Evolutionary conservation across 2,113 vertebrate species (phyloP), one percentile per base, ranked within the genome.

Genomic region (Tychaedon coryphoeus): DNA sequence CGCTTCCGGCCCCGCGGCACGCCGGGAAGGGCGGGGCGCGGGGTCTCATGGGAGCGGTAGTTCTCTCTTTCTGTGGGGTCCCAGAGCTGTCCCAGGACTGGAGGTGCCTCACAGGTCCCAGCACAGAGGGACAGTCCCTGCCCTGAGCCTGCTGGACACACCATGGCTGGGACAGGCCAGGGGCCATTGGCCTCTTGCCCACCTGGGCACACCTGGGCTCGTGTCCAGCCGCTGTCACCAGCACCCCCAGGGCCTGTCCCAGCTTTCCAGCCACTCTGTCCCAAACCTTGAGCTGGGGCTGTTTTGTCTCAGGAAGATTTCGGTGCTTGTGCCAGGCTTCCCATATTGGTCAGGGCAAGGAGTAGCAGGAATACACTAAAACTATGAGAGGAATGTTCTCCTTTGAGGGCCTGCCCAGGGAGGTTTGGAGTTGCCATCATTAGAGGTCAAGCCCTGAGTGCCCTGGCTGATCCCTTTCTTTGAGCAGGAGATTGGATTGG

Each of bases 401-500:
- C 38, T 28, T 61, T 60, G 42, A 36, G 25, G 13, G 18, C 87
- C 40, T 40, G 40, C 40, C 40, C 43, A 48, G 19, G 16, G 16
- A 25, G 15, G 5, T 11, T 2, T 29, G 12, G 36, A 47, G 22
- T 26, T 2, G 0, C 22, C n/a, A 53, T 24, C 50, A n/a, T 20
- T 36, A 12, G 9, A 60, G n/a, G 16, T 22, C 36, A 58, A 73
- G 25, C 38, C 19, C 50, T n/a, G 16, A 77, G 48, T 22, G 29
- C 54, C 3, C 4, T 36, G 6, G 11, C 1, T 36, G 19, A 14
- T 29, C 19, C 17, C 8, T 58, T 51, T 58, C 47, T 36, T 56
- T 51, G 64, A 61, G 75, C 29, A 72, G 40, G 25, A 66, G 16
- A 5, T 33, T 51, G 31, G 25, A 47, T 36, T 47, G 54, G 38